Evolutionary conservation across 2,888 invertebrate genomes (phyloP).

Genomic region (Dicyrtoma fusca): DNA sequence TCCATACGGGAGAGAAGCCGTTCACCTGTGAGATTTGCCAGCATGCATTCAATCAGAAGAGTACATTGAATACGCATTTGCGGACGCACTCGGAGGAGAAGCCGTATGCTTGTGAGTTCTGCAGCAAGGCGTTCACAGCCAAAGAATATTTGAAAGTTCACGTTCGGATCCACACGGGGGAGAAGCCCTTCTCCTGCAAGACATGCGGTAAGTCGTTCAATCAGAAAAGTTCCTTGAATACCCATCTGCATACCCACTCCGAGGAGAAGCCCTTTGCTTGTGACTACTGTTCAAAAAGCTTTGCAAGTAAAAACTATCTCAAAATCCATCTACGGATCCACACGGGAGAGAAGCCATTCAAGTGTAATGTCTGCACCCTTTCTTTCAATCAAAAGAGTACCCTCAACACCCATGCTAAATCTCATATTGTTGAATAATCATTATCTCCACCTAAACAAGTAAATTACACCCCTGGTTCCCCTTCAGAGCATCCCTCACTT

Average conservation of each 20-base stretch:
- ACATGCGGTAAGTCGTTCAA: conserved; percentile 39
- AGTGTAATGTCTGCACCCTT: conserved; percentile 32
- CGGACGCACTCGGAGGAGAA: conserved; percentile 35
- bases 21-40: conserved; percentile 40
- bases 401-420: conserved; percentile 37
- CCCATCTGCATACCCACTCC: conserved; percentile 34
- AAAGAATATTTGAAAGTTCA: conserved; percentile 38
- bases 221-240: conserved; percentile 38
- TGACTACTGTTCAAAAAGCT: conserved; percentile 36
- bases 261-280: conserved; percentile 39
- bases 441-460: not conserved
- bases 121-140: conserved; percentile 39
- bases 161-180: conserved; percentile 36
- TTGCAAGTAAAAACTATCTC: conserved; percentile 37
- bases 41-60: conserved; percentile 38
- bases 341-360: conserved; percentile 38
- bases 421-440: conserved; percentile 35
- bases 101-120: conserved; percentile 37
- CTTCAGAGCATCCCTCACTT: not conserved
- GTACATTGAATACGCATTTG: conserved; percentile 34
- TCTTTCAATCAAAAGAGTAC: conserved; percentile 38
- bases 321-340: conserved; percentile 34
- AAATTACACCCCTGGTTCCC: not conserved
- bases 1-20: conserved; percentile 37
- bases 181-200: conserved; percentile 34